Base-by-base conservation (phyloP, 2,888 invertebrate species). In the Lagria hirta region DNA sequence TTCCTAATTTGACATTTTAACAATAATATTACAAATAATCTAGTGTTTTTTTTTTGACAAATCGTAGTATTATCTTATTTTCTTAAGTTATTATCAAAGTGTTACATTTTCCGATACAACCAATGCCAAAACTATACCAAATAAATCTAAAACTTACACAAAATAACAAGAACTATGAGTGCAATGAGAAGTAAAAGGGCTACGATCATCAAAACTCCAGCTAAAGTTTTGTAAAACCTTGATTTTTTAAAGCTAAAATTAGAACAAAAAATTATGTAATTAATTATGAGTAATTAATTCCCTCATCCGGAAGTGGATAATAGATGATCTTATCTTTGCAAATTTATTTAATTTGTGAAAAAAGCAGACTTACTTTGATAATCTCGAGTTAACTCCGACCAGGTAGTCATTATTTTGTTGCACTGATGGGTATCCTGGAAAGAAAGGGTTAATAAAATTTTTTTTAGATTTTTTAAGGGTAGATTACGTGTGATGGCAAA, bases 161-260 rank as follows among this genome's bases (percentile, higher is more conserved):
- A 34, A 6, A 52, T 33, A 24, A 57, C 10, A 23, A 64, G 20
- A 12, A 54, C 38, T 27, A 61, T 52, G 17, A 62, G 44, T 15
- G 49, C 48, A 16, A 61, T 57, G 16, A 62, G 43, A 13, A 62
- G 46, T 17, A 63, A 21, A 35, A 81, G 51, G 30, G 81, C 71
- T 49, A 82, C 55, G 18, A 76, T 51, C 29, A 77, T 53, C 15
- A 83, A 65, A 7, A 76, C 43, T 7, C 77, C 61, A 5, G 79
- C 55, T 6, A 78, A 55, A 46, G 76, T 65, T 68, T 77, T 79
- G 51, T 77, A 78, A 60, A 76, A 79, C 52, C 80, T 77, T 72
- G 77, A 79, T 66, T 80, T 77, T 56, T 80, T 76, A 58, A 83
- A 82, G 60, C 84, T 84, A 69, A 70, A 77, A 67, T 37, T 6